phyloP scores from a whole-genome alignment of 2,888 invertebrate genomes.

The Atrina japonica region DNA sequence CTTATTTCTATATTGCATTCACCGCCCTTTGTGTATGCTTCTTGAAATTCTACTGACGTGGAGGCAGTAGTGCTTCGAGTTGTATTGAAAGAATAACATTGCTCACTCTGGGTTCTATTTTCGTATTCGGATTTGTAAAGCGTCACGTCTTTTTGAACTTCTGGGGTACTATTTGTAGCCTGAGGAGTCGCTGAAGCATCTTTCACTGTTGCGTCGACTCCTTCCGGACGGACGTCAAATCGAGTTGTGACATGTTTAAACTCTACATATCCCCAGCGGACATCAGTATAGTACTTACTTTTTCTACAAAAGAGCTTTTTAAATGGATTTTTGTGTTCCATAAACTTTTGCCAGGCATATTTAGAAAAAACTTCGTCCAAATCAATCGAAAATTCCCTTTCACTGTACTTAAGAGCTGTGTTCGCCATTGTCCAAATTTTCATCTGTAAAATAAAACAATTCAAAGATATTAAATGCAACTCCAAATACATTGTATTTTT shows the following conservation, averaged over 20 bases:
- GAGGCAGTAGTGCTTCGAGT: conserved; percentile 50
- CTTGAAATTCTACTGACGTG: conserved; percentile 56
- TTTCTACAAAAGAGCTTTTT: conserved; percentile 41
- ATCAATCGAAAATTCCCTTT: conserved; percentile 44
- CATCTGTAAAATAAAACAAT: neutral
- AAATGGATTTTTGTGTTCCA: conserved; percentile 33
- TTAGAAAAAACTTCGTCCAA: conserved; percentile 51
- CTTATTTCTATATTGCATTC: conserved; percentile 55
- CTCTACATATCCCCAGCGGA: conserved; percentile 59
- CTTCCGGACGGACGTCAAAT: conserved; percentile 23
- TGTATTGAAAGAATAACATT: conserved; percentile 53
- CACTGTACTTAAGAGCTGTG: neutral
- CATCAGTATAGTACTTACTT: conserved; percentile 50
- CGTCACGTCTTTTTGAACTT: conserved; percentile 36
- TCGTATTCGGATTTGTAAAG: conserved; percentile 57
- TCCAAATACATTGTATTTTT: too few species aligned
- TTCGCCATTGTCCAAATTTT: too few species aligned
- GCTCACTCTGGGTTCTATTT: conserved; percentile 50
- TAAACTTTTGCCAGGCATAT: conserved; percentile 52
- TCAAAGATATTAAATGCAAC: conserved; percentile 1
- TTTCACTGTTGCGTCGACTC: conserved; percentile 5
- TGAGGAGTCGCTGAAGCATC: conserved; percentile 4
- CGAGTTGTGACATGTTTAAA: conserved; percentile 55
- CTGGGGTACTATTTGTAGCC: neutral
- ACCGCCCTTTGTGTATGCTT: conserved; percentile 55